phyloP scores from a whole-genome alignment of 2,797 vertebrate species.

The Tangara arthus region DNA sequence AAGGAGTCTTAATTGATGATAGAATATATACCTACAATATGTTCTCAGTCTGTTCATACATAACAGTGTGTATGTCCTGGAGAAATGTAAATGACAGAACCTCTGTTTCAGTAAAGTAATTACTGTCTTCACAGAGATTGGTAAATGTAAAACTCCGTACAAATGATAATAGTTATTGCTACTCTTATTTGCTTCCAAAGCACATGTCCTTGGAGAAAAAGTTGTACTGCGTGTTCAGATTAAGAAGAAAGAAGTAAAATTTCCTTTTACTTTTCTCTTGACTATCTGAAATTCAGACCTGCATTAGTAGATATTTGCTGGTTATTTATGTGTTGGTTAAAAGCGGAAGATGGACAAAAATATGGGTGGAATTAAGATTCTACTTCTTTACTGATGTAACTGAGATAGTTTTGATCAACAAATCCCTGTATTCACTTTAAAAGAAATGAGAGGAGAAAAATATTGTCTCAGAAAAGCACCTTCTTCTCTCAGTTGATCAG shows the following conservation, averaged over 20 bases:
- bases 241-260: background rate
- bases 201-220: background rate
- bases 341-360: background rate
- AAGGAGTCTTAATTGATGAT: background rate
- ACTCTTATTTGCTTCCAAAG: background rate
- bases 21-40: background rate
- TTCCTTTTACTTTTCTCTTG: background rate
- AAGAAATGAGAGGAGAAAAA: background rate
- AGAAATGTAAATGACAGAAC: background rate
- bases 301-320: background rate
- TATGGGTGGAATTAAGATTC: background rate
- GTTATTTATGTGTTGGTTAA: background rate
- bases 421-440: background rate
- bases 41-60: background rate
- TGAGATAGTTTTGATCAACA: background rate
- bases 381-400: background rate
- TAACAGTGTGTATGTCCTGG: background rate
- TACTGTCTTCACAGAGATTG: background rate
- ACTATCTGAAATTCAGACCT: background rate
- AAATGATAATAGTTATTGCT: background rate
- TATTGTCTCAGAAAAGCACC: background rate
- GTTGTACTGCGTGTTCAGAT: fast-evolving
- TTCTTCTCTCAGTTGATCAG: background rate
- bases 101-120: background rate
- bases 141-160: background rate